Evolutionary conservation across 2,888 invertebrate species (phyloP).

Genomic region (Malacosoma neustria): DNA sequence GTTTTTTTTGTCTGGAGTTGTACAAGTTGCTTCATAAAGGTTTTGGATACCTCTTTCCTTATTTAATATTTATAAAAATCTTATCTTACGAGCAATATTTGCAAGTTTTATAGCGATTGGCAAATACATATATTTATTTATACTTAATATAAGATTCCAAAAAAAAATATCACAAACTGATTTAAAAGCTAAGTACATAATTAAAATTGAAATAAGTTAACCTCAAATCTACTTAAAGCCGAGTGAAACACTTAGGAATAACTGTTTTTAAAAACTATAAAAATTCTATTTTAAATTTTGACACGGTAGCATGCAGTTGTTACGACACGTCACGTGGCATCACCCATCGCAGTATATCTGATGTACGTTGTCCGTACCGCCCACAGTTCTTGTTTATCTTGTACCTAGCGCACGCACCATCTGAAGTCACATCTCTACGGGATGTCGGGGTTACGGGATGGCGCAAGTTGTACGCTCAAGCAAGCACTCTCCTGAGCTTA

Average conservation of each 20-base stretch:
- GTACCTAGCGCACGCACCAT: slow-evolving; percentile 5
- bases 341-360: slow-evolving; percentile 40
- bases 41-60: no score
- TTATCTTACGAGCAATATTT: no score
- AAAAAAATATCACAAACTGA: no score
- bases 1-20: no score
- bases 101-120: no score
- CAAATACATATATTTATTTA: no score
- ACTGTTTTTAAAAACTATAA: background rate
- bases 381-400: slow-evolving; percentile 18
- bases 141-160: no score
- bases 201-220: no score
- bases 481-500: no score
- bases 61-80: no score
- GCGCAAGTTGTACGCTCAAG: background rate
- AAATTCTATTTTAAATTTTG: background rate
- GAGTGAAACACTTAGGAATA: background rate
- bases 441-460: background rate
- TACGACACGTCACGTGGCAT: slow-evolving; percentile 13
- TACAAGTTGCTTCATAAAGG: no score
- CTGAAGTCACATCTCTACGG: slow-evolving; percentile 2
- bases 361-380: slow-evolving; percentile 48
- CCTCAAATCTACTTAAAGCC: background rate
- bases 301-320: background rate
- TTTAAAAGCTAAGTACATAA: no score